Evolutionary conservation across 2,888 invertebrate species (phyloP), one percentile per base, ranked within the genome.

Genomic region (Megalurothrips usitatus): DNA sequence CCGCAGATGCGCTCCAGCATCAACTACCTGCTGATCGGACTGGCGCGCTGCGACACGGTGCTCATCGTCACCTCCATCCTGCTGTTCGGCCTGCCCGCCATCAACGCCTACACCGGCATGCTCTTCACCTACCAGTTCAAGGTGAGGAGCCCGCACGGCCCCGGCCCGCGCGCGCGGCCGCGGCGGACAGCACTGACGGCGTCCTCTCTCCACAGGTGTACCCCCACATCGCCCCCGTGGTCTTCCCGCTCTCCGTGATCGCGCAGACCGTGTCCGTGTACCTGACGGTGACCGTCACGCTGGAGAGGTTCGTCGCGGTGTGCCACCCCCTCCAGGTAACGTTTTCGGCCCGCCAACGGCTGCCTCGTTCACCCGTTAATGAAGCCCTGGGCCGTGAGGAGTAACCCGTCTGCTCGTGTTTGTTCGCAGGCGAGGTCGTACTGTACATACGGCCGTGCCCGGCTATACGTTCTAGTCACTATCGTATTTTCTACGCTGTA

Each of bases 1-100:
- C 96, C 97, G 43, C 94, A 97, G 88, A 98, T 98, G 98, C 92
- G 95, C 85, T 96, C 96, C 82, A 97, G 97, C 86, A 96, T 98
- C 86, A 98, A 98, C 88, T 96, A 96, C 87, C 91, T 98, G 86
- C 91, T 99, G 82, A 95, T 96, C 84, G 97, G 97, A 9, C 90
- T 99, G 84, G 98, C 98, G 43, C 91, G 96, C 84, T 97, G 96
- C 88, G 99, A 99, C 89, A 96, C 96, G 17, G 91, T 95, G 83
- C 91, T 98, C 84, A 94, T 98, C 85, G 89, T 96, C 84, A 95
- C 96, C 79, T 94, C 96, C 82, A 91, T 95, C 84, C 89, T 92
- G 83, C 91, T 97, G 84, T 97, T 97, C 88, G 96, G 96, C 52
- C 90, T 97, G 84, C 94, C 95, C 79, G 94, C 94, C 82, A 91